These are phyloP conservation scores for Ameiurus melas DNA, from an alignment of 2,113 vertebrate species.

Conservation along the genomic window DNA sequence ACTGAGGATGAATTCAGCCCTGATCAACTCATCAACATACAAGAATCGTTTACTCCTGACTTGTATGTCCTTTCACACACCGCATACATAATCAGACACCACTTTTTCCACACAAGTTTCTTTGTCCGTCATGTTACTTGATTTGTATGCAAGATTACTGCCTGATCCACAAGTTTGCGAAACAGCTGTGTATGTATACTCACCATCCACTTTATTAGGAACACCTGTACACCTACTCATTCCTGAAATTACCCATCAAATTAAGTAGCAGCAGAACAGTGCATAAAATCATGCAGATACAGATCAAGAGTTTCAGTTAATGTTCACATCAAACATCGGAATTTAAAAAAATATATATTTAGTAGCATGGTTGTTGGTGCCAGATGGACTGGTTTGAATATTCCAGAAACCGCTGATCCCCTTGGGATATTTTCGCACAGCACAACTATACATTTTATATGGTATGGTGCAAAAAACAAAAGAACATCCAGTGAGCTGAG, in stretches of 20 bases:
- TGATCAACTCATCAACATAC: conserved; percentile 85
- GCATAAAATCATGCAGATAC: not conserved
- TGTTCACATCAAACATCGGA: not conserved
- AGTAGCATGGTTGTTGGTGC: not conserved
- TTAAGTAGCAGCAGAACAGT: not conserved
- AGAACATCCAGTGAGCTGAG: not conserved
- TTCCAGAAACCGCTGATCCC: not conserved
- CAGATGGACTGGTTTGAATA: not conserved
- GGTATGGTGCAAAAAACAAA: not conserved
- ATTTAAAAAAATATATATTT: not conserved
- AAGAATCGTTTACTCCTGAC: conserved; percentile 92
- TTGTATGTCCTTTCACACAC: conserved; percentile 74
- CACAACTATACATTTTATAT: not conserved
- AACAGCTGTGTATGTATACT: not conserved
- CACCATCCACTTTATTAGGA: not conserved
- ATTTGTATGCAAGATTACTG: not conserved
- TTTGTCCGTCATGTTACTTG: not conserved
- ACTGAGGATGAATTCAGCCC: conserved; percentile 90
- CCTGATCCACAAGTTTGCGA: not conserved
- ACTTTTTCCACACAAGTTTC: not conserved
- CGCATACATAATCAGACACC: not conserved
- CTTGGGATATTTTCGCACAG: not conserved
- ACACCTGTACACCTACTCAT: not conserved
- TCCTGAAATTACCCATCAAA: not conserved
- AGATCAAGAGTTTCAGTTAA: not conserved